Conservation (phyloP, 2,888 invertebrate species). For the Leptopilina myrica region DNA sequence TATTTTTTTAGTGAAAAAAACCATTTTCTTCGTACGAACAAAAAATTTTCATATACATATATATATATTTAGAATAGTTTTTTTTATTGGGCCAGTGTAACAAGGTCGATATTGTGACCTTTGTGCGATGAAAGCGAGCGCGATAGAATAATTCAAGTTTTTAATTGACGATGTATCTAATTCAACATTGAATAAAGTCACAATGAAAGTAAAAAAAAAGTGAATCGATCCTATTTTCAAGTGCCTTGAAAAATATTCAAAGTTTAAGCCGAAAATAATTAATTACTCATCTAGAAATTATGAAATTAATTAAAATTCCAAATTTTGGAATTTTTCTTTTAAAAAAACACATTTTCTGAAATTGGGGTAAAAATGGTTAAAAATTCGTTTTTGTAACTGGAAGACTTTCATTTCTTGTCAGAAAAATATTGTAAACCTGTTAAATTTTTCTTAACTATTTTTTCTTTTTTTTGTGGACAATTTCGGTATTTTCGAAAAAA, state of each 20-base stretch:
- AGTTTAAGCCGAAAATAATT: too few relatives aligned
- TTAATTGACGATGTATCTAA: conserved; percentile 23
- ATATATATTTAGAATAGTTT: neutral
- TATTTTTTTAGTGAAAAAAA: neutral
- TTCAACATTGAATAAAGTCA: conserved; percentile 36
- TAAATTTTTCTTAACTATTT: neutral
- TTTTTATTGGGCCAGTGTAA: conserved; percentile 8
- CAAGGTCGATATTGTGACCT: conserved; percentile 10
- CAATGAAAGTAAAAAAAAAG: conserved; percentile 12
- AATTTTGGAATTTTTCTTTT: too few relatives aligned
- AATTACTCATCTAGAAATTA: too few relatives aligned
- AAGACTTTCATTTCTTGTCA: too few relatives aligned
- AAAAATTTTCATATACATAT: neutral
- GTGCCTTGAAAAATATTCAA: neutral
- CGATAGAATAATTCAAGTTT: conserved; percentile 22
- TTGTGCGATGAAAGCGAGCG: conserved; percentile 14
- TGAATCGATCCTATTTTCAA: neutral
- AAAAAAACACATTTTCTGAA: too few relatives aligned
- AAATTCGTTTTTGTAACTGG: too few relatives aligned
- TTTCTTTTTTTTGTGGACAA: neutral
- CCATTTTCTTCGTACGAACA: neutral
- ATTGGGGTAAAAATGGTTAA: too few relatives aligned
- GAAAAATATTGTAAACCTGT: too few relatives aligned
- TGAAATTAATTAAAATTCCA: too few relatives aligned
- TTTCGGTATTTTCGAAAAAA: neutral